Base-by-base conservation (phyloP, 1,140 invertebrate genomes). In the Drosophila ambigua region DNA sequence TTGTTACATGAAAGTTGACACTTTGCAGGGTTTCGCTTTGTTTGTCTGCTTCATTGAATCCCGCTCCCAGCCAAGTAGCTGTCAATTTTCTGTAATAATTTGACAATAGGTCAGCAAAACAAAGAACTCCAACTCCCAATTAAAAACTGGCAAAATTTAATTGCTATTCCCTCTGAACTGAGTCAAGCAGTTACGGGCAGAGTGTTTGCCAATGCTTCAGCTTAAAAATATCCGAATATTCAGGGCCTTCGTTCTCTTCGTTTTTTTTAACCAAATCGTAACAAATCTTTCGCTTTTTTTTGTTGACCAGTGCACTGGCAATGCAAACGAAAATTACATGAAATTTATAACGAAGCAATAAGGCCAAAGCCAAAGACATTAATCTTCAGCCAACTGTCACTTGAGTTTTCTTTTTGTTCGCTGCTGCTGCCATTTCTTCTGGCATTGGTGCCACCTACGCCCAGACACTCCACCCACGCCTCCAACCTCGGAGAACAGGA, bases 1-100 rank as follows among this genome's bases (percentile, higher is more conserved):
- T 90, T 90, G 88, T 90, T 88, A 79, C 88, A 84, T 77, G 82
- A 90, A 80, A 81, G 77, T 83, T 76, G 83, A 89, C 84, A 88
- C 73, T 49, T 74, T 78, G 81, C 68, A 41, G 24, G 45, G 31
- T 61, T 39, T 81, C 45, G 54, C 35, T 52, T 64, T 64, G 26
- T 66, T 50, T 61, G 51, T 11, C 59, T 20, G 20, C 8, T 63
- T 50, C 26, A 51, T 49, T 26, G 1, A 48, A 59, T 52, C 13
- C 31, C 63, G 64, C 41, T 24, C 50, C 31, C 23, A 49, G 74
- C 74, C 61, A 55, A 24, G 39, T 26, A 61, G 11, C 15, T 82
- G 82, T 82, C 75, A 82, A 82, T 76, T 88, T 88, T 87, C 78
- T 66, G 71, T 82, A 82, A 82, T 88, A 57, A 78, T 81, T 81